Evolutionary conservation across 2,113 vertebrate genomes (phyloP).

Genomic region (Solenodon paradoxus): DNA sequence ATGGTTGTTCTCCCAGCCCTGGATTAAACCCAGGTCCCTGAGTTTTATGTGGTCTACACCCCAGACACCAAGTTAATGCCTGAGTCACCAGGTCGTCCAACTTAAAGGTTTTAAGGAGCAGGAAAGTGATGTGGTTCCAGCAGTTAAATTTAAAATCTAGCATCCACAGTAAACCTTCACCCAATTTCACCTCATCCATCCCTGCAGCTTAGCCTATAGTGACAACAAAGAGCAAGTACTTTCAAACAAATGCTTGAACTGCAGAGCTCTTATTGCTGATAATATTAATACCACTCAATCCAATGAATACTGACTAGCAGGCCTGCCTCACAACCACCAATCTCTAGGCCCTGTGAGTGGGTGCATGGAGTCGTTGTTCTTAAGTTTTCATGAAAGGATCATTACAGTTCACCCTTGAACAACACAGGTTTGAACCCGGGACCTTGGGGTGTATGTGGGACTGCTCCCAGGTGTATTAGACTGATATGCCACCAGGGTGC

Average conservation of each 20-base stretch:
- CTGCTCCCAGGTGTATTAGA: no score
- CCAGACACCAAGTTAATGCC: no score
- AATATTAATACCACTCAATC: background rate
- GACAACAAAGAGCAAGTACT: background rate
- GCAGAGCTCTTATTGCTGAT: background rate
- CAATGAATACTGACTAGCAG: background rate
- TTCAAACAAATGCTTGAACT: background rate
- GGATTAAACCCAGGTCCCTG: no score
- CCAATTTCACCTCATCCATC: background rate
- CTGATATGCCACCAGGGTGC: no score
- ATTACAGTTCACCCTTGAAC: no score
- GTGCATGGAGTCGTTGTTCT: background rate
- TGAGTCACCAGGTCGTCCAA: no score
- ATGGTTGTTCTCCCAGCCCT: no score
- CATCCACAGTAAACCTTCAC: background rate
- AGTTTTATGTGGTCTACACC: no score
- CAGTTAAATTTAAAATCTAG: background rate
- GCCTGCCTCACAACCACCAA: background rate
- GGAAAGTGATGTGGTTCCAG: background rate
- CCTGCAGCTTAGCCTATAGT: background rate
- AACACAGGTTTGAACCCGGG: no score
- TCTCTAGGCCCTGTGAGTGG: no score
- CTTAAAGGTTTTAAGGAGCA: background rate
- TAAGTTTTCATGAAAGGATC: background rate
- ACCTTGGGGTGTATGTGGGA: no score